Conservation (phyloP, 2,888 invertebrate species). For the Cristatella mucedo region DNA sequence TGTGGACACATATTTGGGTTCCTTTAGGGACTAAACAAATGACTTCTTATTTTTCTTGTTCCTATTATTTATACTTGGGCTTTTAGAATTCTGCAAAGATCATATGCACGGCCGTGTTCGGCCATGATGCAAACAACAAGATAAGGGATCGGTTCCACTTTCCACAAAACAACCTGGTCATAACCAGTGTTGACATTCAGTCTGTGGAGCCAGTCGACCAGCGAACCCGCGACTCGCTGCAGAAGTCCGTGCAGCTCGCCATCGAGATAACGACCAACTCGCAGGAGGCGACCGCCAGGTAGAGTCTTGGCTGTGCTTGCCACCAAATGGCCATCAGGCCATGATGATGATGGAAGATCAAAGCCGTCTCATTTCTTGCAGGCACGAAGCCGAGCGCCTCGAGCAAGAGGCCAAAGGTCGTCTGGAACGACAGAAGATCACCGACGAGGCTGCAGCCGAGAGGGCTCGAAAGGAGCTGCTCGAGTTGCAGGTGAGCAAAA, state of each 20-base stretch:
- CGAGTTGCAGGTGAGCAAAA: slow-evolving; percentile 28
- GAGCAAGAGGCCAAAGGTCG: slow-evolving; percentile 43
- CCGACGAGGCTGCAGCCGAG: slow-evolving; percentile 42
- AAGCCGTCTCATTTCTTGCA: slow-evolving; percentile 15
- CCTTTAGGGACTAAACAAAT: too few species aligned
- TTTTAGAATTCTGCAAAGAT: slow-evolving; percentile 41
- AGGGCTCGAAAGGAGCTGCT: slow-evolving; percentile 36
- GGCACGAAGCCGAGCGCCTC: slow-evolving; percentile 42
- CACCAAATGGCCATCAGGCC: slow-evolving; percentile 6
- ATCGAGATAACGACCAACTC: slow-evolving; percentile 44
- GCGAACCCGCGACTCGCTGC: slow-evolving; percentile 41
- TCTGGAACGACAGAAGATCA: slow-evolving; percentile 41
- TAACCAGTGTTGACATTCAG: slow-evolving; percentile 43
- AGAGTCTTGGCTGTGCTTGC: too few species aligned
- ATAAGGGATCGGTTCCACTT: slow-evolving; percentile 38
- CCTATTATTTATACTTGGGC: slow-evolving; percentile 3
- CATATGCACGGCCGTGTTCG: slow-evolving; percentile 42
- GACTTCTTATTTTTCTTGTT: too few species aligned
- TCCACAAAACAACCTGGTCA: slow-evolving; percentile 39
- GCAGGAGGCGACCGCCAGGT: slow-evolving; percentile 43
- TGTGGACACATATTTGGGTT: too few species aligned
- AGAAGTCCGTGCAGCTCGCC: slow-evolving; percentile 43
- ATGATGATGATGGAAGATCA: not conserved
- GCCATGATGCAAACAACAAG: slow-evolving; percentile 38
- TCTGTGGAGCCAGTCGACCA: slow-evolving; percentile 44